A percentile compares a stretch with the other conserved stretches of the same genome.
Conservation (phyloP, 2,797 vertebrate genomes). For the Coregonus ussuriensis region DNA sequence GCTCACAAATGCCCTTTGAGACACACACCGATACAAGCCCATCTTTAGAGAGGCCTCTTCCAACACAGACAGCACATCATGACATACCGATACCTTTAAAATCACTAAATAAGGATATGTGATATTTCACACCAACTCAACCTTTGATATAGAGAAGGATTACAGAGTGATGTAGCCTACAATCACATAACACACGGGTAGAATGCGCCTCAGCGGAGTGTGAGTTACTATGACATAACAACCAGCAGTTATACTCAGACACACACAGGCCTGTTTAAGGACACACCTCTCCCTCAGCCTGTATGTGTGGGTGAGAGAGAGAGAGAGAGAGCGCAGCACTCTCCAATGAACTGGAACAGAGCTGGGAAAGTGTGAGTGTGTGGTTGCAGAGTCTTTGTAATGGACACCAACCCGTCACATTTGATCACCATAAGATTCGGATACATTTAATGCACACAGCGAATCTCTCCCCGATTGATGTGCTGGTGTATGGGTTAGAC, state of each 20-base stretch:
- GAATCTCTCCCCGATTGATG: background rate
- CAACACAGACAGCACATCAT: background rate
- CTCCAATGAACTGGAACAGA: constrained; percentile 1
- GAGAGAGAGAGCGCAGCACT: background rate
- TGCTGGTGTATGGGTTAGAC: background rate
- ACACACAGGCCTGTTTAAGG: background rate
- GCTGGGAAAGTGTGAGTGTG: no score
- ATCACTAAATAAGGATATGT: no score
- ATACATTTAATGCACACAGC: background rate
- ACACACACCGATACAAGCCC: no score
- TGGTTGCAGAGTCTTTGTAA: background rate
- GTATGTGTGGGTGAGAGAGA: background rate
- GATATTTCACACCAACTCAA: background rate
- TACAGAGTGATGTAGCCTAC: background rate
- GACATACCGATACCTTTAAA: background rate
- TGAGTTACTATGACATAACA: background rate
- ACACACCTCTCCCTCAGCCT: background rate
- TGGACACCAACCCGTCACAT: background rate
- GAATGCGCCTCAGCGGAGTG: background rate
- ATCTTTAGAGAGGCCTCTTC: background rate
- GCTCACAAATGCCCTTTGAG: background rate
- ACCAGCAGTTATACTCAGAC: background rate
- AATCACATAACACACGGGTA: background rate
- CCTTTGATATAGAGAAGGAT: background rate
- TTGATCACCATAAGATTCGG: background rate